Evolutionary conservation across 2,888 invertebrate genomes (phyloP).

Genomic region (Hyposoter dolosus): DNA sequence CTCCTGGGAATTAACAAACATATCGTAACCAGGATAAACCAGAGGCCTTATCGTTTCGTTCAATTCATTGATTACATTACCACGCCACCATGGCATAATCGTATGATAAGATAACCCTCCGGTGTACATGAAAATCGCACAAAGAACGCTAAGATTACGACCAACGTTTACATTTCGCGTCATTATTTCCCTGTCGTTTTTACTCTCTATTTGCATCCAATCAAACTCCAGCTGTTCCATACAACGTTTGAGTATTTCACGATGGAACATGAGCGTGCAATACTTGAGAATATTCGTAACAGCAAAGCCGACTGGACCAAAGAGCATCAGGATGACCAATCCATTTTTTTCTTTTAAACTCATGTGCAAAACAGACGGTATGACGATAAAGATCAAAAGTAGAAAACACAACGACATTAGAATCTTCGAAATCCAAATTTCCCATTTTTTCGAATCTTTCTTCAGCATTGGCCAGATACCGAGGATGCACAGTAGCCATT

Average conservation of each 20-base stretch:
- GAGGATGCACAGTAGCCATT: conserved; percentile 34
- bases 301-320: conserved; percentile 54
- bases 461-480: conserved; percentile 57
- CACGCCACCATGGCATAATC: conserved; percentile 48
- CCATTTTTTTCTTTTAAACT: conserved; percentile 44
- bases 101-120: conserved; percentile 47
- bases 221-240: conserved; percentile 52
- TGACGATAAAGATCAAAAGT: conserved; percentile 33
- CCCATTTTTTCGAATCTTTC: conserved; percentile 35
- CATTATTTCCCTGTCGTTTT: conserved; percentile 65
- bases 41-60: conserved; percentile 62
- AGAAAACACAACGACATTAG: conserved; percentile 18
- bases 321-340: conserved; percentile 16
- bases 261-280: conserved; percentile 35
- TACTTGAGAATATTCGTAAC: conserved; percentile 52
- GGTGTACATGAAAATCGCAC: conserved; percentile 61
- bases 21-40: conserved; percentile 56
- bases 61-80: conserved; percentile 29
- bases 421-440: conserved; percentile 30
- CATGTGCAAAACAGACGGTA: conserved; percentile 46
- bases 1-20: conserved; percentile 57
- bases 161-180: conserved; percentile 50
- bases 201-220: conserved; percentile 53
- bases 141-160: conserved; percentile 40
- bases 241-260: conserved; percentile 29